Evolutionary conservation across 2,113 vertebrate species (phyloP).

Genomic region (Emydura subglobosa): DNA sequence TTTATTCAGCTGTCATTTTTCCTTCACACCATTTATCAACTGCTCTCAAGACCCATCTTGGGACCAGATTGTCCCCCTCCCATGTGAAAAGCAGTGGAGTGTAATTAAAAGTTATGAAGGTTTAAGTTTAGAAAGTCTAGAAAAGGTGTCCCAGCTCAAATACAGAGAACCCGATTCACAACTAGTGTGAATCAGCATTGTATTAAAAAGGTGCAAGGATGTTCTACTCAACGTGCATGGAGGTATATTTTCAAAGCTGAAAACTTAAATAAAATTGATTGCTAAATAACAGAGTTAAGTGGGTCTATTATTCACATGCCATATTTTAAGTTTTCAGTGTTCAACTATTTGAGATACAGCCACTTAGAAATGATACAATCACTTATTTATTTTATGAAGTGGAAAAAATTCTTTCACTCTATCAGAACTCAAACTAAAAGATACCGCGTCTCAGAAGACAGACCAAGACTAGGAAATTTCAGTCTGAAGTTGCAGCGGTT

Average conservation of each 20-base stretch:
- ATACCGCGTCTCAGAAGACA: neutral
- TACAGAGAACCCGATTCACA: neutral
- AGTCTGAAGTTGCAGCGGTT: neutral
- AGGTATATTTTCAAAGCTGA: too few species aligned
- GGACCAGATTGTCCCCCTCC: neutral
- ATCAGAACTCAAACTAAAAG: neutral
- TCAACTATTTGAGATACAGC: too few species aligned
- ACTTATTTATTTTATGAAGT: too few species aligned
- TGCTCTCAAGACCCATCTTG: neutral
- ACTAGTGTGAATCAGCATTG: too few species aligned
- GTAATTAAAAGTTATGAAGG: neutral
- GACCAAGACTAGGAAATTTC: neutral
- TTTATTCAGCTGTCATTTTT: neutral
- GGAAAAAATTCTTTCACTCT: neutral
- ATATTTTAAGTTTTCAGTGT: too few species aligned
- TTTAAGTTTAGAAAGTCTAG: neutral
- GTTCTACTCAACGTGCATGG: accelerated
- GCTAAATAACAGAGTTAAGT: too few species aligned
- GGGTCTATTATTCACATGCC: too few species aligned
- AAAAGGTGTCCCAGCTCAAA: neutral
- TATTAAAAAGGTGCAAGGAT: neutral
- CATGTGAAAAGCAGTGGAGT: neutral
- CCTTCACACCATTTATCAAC: neutral
- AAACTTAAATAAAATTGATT: too few species aligned
- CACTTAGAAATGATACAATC: too few species aligned